Evolutionary conservation across 1,140 invertebrate genomes (phyloP), one percentile per base, ranked within the genome.

Genomic region (Drosophila nikananu): DNA sequence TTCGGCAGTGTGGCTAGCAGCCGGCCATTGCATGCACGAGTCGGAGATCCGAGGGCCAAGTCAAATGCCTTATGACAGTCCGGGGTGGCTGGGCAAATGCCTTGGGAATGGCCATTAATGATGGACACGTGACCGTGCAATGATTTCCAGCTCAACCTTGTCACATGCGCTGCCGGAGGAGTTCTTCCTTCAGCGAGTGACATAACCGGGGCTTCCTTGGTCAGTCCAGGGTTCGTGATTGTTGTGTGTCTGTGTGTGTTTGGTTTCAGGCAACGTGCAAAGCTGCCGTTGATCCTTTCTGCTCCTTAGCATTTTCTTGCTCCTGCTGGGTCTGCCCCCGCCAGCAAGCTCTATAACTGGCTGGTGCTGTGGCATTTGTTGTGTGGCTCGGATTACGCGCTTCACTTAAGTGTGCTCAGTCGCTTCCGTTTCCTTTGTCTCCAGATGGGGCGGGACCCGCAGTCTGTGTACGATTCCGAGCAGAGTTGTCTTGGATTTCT

Each of bases 41-140:
- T 41, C 60, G 49, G 52, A 30, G 35, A 10, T 23, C 25, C 19
- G 71, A 65, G 67, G 42, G 60, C 66, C 60, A 51, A 83, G 70
- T 74, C 70, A 81, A 90, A 90, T 84, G 86, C 64, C 75, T 60
- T 84, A 60, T 81, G 83, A 90, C 86, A 89, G 75, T 58, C 46
- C 48, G 25, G 41, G 39, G 61, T 19, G 57, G 42, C 9, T 12
- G 49, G 25, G 52, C 17, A 32, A 25, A 21, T 55, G 52, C 54
- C 32, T 55, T 23, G 57, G 66, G 39, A 39, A 44, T 48, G 44
- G 67, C 64, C 80, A 91, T 89, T 91, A 92, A 75, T 82, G 86
- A 92, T 92, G 90, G 90, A 90, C 90, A 92, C 90, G 90, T 92
- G 90, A 92, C 90, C 90, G 86, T 92, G 90, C 90, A 92, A 92